Evolutionary conservation across 2,888 invertebrate species (phyloP).

Genomic region (Abrostola tripartita): DNA sequence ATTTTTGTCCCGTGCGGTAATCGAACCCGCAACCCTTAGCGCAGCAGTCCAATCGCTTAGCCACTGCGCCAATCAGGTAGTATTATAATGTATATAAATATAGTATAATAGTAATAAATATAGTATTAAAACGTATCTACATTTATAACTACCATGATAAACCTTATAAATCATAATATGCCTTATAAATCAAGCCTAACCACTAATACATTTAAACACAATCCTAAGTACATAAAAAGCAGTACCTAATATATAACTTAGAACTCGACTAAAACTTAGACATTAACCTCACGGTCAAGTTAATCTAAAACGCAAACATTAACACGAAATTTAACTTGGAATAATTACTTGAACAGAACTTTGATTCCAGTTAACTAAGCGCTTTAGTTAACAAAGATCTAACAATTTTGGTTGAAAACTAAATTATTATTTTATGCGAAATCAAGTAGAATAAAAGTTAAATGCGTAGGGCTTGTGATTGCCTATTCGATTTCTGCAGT

Average conservation of each 20-base stretch:
- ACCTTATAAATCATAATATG: too few species aligned
- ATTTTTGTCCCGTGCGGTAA: too few species aligned
- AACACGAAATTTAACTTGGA: conserved; percentile 29
- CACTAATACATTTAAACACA: neutral
- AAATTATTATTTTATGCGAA: conserved; percentile 53
- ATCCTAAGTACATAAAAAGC: neutral
- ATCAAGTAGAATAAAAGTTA: conserved; percentile 36
- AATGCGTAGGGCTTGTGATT: conserved; percentile 31
- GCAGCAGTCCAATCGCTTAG: too few species aligned
- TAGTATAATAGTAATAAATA: too few species aligned
- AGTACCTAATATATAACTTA: neutral
- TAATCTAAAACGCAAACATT: conserved; percentile 9
- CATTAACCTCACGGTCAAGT: conserved; percentile 24
- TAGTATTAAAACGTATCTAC: too few species aligned
- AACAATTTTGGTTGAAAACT: conserved; percentile 48
- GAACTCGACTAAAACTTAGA: neutral
- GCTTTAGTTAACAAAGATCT: conserved; percentile 49
- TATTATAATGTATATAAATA: too few species aligned
- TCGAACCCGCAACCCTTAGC: too few species aligned
- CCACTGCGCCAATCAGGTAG: too few species aligned
- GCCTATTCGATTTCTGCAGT: neutral
- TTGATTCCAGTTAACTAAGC: conserved; percentile 31
- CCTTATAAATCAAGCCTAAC: too few species aligned
- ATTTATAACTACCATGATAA: too few species aligned
- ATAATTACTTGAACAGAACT: conserved; percentile 37